Evolutionary conservation across 2,113 vertebrate genomes (phyloP).

Genomic region (Acanthisitta chloris): DNA sequence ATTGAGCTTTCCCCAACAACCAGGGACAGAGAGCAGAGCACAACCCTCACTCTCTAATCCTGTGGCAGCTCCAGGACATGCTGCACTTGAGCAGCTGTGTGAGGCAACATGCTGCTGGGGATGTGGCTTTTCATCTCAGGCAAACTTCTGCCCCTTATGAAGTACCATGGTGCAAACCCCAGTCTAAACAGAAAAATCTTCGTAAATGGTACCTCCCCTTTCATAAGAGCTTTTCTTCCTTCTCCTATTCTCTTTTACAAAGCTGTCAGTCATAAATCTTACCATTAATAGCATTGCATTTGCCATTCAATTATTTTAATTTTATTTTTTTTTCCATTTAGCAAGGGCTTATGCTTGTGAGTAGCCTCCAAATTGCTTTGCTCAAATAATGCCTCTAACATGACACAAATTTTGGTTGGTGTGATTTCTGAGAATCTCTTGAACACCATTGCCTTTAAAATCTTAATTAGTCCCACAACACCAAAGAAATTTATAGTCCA

Average conservation of each 20-base stretch:
- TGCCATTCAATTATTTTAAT: not conserved
- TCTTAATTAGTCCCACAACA: not conserved
- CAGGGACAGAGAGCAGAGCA: rapidly evolving
- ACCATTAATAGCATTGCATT: not conserved
- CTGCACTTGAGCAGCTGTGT: rapidly evolving
- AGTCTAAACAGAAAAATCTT: not conserved
- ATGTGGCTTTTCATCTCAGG: not conserved
- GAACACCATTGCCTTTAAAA: not conserved
- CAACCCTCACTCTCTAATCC: not conserved
- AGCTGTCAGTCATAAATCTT: not conserved
- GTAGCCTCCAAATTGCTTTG: not conserved
- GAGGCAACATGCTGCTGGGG: rapidly evolving
- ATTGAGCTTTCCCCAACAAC: rapidly evolving
- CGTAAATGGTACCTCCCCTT: too few species aligned
- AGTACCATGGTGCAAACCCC: rapidly evolving
- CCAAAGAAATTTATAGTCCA: rapidly evolving
- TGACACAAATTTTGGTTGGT: rapidly evolving
- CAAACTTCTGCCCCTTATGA: not conserved
- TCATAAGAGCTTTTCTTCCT: rapidly evolving
- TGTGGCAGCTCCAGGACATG: not conserved
- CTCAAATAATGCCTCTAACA: not conserved
- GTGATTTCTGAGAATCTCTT: not conserved
- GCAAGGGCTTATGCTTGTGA: not conserved
- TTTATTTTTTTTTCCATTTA: not conserved
- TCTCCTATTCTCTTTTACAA: not conserved